These are phyloP conservation scores for Stigmatopora nigra DNA, from an alignment of 2,113 vertebrate genomes.

Conservation along the genomic window DNA sequence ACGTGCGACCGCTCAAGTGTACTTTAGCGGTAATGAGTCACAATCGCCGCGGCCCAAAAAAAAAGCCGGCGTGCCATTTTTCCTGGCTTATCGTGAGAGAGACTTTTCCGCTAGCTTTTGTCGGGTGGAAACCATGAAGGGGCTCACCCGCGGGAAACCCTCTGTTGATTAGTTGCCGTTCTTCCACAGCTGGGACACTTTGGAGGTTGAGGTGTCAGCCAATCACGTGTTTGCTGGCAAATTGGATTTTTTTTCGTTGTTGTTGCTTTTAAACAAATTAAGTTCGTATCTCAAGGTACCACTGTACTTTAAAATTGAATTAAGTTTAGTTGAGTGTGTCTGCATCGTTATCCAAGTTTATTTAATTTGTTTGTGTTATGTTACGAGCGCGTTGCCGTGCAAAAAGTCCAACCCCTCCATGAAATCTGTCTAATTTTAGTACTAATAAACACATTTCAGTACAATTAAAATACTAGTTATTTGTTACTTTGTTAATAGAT, in stretches of 20 bases:
- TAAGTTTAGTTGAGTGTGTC: too few relatives aligned
- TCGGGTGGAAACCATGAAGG: constrained; percentile 13
- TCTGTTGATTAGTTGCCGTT: constrained; percentile 26
- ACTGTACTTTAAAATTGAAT: too few relatives aligned
- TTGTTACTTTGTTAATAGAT: too few relatives aligned
- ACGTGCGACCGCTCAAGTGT: neutral
- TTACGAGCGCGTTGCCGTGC: too few relatives aligned
- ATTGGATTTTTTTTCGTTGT: constrained; percentile 13
- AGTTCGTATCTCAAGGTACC: too few relatives aligned
- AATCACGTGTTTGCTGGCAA: constrained; percentile 1
- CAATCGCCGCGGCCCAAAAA: neutral
- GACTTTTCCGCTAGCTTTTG: neutral
- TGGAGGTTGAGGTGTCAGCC: constrained; percentile 23
- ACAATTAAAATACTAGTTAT: too few relatives aligned
- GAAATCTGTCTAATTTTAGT: too few relatives aligned
- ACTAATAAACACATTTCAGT: too few relatives aligned
- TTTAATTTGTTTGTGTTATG: too few relatives aligned
- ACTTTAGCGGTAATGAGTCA: constrained; percentile 2
- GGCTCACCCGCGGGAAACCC: constrained; percentile 4
- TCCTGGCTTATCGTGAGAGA: neutral
- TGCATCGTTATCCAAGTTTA: too few relatives aligned
- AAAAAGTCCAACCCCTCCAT: too few relatives aligned
- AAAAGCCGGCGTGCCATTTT: neutral
- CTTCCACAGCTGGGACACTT: constrained; percentile 29
- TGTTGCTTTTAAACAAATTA: too few relatives aligned